These are phyloP conservation scores for Penaeus monodon DNA, from an alignment of 2,888 invertebrate species.

Conservation along the genomic window DNA sequence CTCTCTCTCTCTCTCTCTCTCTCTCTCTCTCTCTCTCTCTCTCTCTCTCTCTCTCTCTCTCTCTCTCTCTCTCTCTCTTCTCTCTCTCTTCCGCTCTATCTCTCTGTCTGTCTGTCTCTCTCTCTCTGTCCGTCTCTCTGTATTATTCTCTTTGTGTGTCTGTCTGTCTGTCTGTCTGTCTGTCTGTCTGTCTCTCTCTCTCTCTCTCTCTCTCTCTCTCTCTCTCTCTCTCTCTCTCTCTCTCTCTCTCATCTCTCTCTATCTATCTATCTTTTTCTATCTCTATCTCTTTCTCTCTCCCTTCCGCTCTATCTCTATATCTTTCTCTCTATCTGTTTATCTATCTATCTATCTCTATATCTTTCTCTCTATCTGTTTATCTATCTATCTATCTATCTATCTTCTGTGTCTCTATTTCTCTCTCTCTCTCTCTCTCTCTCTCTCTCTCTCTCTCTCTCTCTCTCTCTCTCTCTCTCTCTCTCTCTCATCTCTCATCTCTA, in stretches of 20 bases:
- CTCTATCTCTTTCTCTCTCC: background rate
- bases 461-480: background rate
- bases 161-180: too few species aligned
- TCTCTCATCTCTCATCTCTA: background rate
- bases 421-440: background rate
- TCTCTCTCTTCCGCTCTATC: too few species aligned
- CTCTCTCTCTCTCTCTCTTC: background rate
- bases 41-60: background rate
- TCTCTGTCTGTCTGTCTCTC: background rate
- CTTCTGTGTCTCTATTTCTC: constrained; percentile 19
- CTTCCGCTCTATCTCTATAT: background rate
- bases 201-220: background rate
- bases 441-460: background rate
- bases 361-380: background rate
- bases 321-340: background rate
- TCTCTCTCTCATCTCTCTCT: background rate
- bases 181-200: background rate
- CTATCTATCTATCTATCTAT: background rate
- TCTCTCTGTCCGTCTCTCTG: background rate
- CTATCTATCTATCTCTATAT: background rate
- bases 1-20: background rate
- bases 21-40: background rate
- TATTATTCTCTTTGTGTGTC: background rate
- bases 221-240: background rate
- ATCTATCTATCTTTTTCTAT: too few species aligned